Base-by-base conservation (phyloP, 1,140 invertebrate species). In the Melipona quadrifasciata region DNA sequence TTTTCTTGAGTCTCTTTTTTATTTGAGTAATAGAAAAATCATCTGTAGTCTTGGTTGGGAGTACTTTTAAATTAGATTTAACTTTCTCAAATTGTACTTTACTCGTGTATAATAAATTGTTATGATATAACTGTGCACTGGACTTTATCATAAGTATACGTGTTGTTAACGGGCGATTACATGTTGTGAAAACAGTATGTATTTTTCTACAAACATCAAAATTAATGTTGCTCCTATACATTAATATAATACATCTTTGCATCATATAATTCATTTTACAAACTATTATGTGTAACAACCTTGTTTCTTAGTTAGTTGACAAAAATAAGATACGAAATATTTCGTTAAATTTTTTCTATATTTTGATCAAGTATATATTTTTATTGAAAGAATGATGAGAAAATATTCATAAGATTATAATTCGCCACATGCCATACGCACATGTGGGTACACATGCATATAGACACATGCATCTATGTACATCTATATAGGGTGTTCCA, bases 1-100 rank as follows among this genome's bases (percentile, higher is more conserved):
- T 96, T 47, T 96, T 95, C 4, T 94, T 80, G 1, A 94, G 91
- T 61, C 95, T 94, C 76, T 96, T 96, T 82, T 96, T 96, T 24
- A 95, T 91, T 89, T 95, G 95, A 21, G 95, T 82, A 1, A 94
- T 86, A 14, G 95, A 94, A 83, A 95, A 94, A 86, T 93, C 95
- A 71, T 94, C 93, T 85, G 94, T 92, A 74, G 91, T 92, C 34
- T 84, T 85, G 87, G 91, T 76, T 2, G 34, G 1, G 58, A 10
- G 14, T 5, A 19, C 10, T 55, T 80, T 80, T 8, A 75, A 55
- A 12, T 76, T 78, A 17, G 55, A n/a, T 8, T 80, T 57, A 47
- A 8, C 12, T 21, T 17, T 68, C 6, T 80, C 8, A 16, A 34
- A 39, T 10, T 1, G 39, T 27, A 61, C 0, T 19, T n/a, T 68